Conservation (phyloP, 1,140 invertebrate genomes). For the Drosophila navojoa region DNA sequence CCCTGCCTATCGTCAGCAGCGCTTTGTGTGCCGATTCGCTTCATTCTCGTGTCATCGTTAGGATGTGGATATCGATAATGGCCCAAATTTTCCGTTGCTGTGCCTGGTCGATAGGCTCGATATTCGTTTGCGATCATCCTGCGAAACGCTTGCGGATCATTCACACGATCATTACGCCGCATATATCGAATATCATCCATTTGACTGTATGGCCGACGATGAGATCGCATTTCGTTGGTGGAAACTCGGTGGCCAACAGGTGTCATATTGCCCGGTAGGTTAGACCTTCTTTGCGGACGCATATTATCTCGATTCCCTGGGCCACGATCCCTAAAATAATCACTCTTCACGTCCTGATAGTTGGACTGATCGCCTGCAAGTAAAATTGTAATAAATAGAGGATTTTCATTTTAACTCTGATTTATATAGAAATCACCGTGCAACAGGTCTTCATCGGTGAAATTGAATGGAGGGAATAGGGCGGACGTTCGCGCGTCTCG, state of each 20-base stretch:
- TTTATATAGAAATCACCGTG: slow-evolving; percentile 3
- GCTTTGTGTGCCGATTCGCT: not conserved
- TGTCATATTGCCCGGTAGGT: not conserved
- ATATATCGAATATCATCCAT: not conserved
- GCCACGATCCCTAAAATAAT: not conserved
- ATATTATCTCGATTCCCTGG: not conserved
- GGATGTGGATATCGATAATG: not conserved
- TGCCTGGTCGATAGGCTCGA: not conserved
- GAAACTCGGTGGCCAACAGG: slow-evolving; percentile 10
- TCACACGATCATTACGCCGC: slow-evolving; percentile 2
- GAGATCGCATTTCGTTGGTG: not conserved
- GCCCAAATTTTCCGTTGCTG: not conserved
- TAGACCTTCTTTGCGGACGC: not conserved
- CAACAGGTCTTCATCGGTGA: not conserved
- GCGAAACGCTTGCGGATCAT: slow-evolving; percentile 22
- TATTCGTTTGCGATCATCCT: slow-evolving; percentile 25
- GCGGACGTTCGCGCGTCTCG: slow-evolving; percentile 33
- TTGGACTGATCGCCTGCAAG: slow-evolving; percentile 1
- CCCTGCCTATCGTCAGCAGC: slow-evolving; percentile 1
- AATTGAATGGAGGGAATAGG: slow-evolving; percentile 30
- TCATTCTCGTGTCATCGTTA: not conserved
- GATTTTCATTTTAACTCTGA: not conserved
- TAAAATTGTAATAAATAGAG: not conserved
- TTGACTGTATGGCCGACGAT: not conserved
- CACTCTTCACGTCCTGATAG: not conserved